phyloP scores from a whole-genome alignment of 2,888 invertebrate species.

The Ormyrus pomaceus region DNA sequence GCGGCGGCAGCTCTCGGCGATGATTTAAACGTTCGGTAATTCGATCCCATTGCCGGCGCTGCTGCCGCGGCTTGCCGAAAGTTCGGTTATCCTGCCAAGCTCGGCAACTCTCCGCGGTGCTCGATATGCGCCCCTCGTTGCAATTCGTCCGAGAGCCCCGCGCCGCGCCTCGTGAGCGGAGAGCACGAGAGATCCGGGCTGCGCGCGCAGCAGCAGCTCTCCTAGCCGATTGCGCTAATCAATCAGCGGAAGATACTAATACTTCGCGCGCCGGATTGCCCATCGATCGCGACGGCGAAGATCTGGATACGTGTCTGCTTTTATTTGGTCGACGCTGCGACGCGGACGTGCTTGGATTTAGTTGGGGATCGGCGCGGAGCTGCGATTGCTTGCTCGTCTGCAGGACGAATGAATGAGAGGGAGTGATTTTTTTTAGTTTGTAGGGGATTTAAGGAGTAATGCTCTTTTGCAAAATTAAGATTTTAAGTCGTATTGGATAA shows the following conservation, averaged over 20 bases:
- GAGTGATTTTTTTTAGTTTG: no score
- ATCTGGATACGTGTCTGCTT: not conserved
- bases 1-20: conserved; percentile 11
- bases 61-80: conserved; percentile 29
- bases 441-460: no score
- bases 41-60: conserved; percentile 26
- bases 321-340: not conserved
- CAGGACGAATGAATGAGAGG: no score
- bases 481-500: no score
- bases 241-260: conserved; percentile 39
- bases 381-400: no score
- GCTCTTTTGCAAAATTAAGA: no score
- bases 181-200: not conserved
- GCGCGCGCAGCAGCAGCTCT: not conserved
- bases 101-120: conserved; percentile 19
- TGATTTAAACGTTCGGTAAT: conserved; percentile 49
- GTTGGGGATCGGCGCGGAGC: no score
- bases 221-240: conserved; percentile 49
- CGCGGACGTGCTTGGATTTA: no score
- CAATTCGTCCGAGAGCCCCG: conserved; percentile 48
- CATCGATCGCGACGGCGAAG: conserved; percentile 18
- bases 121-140: conserved; percentile 43
- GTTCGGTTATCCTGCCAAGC: conserved; percentile 15
- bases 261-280: conserved; percentile 26
- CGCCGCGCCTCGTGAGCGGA: not conserved